Evolutionary conservation across 2,113 vertebrate genomes (phyloP), one percentile per base, ranked within the genome.

Genomic region (Ascaphus truei): DNA sequence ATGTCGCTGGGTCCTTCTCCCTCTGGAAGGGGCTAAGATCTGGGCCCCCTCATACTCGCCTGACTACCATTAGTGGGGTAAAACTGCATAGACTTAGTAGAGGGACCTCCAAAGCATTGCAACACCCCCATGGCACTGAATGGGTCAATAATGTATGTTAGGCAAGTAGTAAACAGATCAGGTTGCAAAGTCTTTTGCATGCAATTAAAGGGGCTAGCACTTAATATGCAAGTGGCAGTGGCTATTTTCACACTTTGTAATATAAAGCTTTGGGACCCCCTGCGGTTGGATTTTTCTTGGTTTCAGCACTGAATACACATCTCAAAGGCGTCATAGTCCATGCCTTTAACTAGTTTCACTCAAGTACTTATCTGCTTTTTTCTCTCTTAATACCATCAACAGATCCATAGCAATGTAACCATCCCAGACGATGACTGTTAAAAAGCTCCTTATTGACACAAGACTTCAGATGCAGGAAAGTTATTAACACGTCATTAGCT

Each of bases 191-290:
- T 18, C 8, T 8, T 33, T 16, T 9, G n/a, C n/a, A 7, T 34
- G 8, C 13, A 9, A 11, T 30, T 55, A 31, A 55, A 31, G 30
- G 51, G 9, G 7, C 15, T 22, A 26, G n/a, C 26, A 30, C n/a
- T 57, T 57, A 29, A 20, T 57, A 34, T 57, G 53, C 29, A 57
- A 57, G 53, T 57, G 53, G 5, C 30, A 57, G 53, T 57, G 53
- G 5, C 30, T 34, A 31, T 57, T 57, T 31, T 57, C 2, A 22
- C 53, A 22, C 18, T 30, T 31, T 18, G 12, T 57, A 6, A 22
- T 57, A 15, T 11, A 15, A 57, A 57, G 18, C 31, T 57, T 20
- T 57, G 31, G 41, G n/a, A 31, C 51, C 51, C 51, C 51, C 4
- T 15, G 27, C 18, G 51, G 15, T 55, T 55, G 16, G 51, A 31